phyloP scores from a whole-genome alignment of 2,113 vertebrate species.

The Diphyllodes magnificus region DNA sequence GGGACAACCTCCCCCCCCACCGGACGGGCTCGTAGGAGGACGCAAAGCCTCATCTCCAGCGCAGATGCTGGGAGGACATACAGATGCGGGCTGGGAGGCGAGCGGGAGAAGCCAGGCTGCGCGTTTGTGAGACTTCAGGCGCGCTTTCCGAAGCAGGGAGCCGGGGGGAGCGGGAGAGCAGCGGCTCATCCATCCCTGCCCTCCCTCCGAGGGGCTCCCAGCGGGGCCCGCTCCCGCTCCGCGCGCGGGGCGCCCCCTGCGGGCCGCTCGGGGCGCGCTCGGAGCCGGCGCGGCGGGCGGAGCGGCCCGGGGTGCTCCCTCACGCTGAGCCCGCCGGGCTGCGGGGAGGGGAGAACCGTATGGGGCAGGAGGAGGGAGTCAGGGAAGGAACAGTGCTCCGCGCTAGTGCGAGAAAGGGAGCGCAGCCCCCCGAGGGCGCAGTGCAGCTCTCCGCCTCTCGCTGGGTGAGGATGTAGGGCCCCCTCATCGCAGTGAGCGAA shows the following conservation, averaged over 20 bases:
- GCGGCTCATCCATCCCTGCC: not conserved
- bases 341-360: accelerated
- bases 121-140: not conserved
- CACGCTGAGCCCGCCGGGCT: no score
- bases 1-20: no score
- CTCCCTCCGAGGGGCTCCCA: not conserved
- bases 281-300: no score
- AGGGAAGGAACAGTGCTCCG: accelerated
- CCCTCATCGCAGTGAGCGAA: not conserved
- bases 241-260: not conserved
- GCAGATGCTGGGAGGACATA: not conserved
- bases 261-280: not conserved
- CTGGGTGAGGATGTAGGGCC: not conserved
- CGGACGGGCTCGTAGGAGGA: not conserved
- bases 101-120: not conserved
- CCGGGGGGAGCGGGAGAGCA: not conserved
- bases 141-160: not conserved
- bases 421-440: no score
- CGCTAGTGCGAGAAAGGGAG: not conserved
- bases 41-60: not conserved
- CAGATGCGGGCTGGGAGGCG: not conserved
- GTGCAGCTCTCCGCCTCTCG: no score
- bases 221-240: not conserved
- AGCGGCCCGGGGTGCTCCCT: not conserved
- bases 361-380: not conserved